Conservation (phyloP, 2,797 vertebrate genomes). For the Siniperca scherzeri region DNA sequence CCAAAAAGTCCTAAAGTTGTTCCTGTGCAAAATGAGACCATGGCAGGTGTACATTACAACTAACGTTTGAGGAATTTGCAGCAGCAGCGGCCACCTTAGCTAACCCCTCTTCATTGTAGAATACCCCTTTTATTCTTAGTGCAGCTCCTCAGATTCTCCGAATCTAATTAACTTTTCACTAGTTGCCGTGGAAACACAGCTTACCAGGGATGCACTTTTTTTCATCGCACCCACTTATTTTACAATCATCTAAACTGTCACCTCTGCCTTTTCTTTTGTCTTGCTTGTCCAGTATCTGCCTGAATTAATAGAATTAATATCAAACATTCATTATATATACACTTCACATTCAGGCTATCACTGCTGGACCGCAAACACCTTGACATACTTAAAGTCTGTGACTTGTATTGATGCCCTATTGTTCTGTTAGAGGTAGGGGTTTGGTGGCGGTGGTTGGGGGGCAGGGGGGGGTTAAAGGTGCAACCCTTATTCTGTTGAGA, state of each 20-base stretch:
- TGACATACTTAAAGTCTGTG: constrained; percentile 43
- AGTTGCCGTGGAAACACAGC: constrained; percentile 63
- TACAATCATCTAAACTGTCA: not conserved
- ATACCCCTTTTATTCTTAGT: constrained; percentile 40
- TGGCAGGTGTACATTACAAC: constrained; percentile 20
- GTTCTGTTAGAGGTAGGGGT: constrained; percentile 62
- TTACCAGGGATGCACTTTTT: not conserved
- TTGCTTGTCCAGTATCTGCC: not conserved
- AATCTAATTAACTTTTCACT: constrained; percentile 60
- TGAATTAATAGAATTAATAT: not conserved
- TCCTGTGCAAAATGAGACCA: not conserved
- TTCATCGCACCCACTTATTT: not conserved
- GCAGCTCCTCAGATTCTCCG: constrained; percentile 35
- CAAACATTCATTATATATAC: not conserved
- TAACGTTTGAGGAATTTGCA: constrained; percentile 42
- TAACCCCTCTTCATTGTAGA: constrained; percentile 32
- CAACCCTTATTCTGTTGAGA: constrained; percentile 74
- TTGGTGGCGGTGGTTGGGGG: constrained; percentile 32
- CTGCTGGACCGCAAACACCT: constrained; percentile 22
- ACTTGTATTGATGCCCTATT: constrained; percentile 48
- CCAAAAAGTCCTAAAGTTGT: not conserved
- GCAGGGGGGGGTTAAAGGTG: constrained; percentile 47
- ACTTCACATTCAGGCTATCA: not conserved
- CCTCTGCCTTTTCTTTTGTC: not conserved
- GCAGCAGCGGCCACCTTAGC: not conserved